Conservation (phyloP, 2,797 vertebrate genomes). For the Crypturellus tataupa region DNA sequence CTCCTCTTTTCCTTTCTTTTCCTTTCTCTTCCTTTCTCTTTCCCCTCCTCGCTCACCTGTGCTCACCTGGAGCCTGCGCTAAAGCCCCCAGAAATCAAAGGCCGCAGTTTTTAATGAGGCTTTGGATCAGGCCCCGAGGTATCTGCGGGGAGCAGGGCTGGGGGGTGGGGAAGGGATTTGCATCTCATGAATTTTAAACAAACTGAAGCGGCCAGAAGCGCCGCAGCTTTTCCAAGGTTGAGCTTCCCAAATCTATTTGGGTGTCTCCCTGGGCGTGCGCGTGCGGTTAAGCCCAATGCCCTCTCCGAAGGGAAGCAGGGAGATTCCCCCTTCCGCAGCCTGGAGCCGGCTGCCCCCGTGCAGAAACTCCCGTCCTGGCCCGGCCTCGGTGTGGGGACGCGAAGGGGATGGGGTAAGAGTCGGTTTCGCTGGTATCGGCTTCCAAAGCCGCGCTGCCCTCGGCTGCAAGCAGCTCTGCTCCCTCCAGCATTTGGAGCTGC, state of each 20-base stretch:
- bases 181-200: slow-evolving; percentile 16
- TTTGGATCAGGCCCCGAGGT: slow-evolving; percentile 5
- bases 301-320: background rate
- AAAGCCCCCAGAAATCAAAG: background rate
- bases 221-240: background rate
- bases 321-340: background rate
- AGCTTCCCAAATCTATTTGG: background rate
- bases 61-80: background rate
- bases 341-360: background rate
- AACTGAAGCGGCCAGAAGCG: background rate
- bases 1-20: rapidly evolving
- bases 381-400: background rate
- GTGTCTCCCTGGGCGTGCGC: background rate
- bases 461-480: background rate
- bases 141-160: background rate
- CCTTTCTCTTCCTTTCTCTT: background rate
- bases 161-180: background rate
- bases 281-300: background rate
- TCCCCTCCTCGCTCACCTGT: background rate
- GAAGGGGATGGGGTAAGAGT: background rate
- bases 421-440: background rate
- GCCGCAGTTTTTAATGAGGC: background rate
- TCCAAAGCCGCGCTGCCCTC: background rate
- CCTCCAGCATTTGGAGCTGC: background rate
- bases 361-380: background rate